phyloP scores from a whole-genome alignment of 2,888 invertebrate genomes.

The Thysanoteuthis rhombus region DNA sequence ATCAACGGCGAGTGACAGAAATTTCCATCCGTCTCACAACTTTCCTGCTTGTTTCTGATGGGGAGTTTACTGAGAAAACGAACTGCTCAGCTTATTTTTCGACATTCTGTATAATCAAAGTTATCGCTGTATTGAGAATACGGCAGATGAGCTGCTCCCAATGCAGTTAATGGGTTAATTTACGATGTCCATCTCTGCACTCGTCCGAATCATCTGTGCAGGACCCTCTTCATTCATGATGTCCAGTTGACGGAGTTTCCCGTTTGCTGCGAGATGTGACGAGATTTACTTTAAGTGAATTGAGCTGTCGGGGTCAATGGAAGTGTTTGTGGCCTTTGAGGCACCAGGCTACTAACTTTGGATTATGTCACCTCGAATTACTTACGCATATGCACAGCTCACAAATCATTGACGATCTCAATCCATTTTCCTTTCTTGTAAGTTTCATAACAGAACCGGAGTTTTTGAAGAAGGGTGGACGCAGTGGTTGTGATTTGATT shows the following conservation, averaged over 20 bases:
- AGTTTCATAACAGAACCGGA: no score
- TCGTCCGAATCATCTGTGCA: neutral
- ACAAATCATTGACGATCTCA: neutral
- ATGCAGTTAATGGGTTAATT: neutral
- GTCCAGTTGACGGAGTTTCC: neutral
- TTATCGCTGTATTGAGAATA: no score
- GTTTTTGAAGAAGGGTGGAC: no score
- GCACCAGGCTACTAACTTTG: neutral
- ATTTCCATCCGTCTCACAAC: no score
- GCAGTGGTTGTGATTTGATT: no score
- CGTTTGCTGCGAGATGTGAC: neutral
- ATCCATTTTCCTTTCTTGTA: neutral
- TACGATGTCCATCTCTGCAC: neutral
- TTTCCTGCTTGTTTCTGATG: no score
- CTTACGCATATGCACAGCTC: neutral
- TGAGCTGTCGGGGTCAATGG: neutral
- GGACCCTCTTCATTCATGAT: neutral
- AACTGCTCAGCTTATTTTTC: no score
- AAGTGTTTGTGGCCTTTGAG: neutral
- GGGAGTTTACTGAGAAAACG: no score
- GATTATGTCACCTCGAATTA: neutral
- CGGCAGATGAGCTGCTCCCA: no score
- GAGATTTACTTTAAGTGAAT: neutral
- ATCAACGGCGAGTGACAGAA: no score
- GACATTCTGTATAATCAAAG: no score